Evolutionary conservation across 2,113 vertebrate genomes (phyloP), one percentile per base, ranked within the genome.

Genomic region (Rhynchomys soricoides): DNA sequence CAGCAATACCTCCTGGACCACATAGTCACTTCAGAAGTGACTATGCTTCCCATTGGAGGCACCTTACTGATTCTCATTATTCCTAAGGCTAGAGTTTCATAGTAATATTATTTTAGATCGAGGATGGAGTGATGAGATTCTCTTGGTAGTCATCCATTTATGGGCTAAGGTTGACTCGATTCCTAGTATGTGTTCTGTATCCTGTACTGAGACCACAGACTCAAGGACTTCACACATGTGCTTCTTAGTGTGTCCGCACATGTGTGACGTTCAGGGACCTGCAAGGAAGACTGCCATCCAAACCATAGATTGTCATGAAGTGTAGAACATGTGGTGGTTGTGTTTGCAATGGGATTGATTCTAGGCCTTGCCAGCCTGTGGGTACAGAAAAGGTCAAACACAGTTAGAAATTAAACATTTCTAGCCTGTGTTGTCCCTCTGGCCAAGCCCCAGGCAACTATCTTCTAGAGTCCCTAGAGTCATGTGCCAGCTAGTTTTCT

Each of bases 331-430:
- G 26, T 0, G 1, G 13, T 50, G 75, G 37, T 59, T 92, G 86
- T 92, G 1, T 94, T 57, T 92, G 91, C 62, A 89, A 82, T 22
- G 10, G 19, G n/a, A 26, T 2, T 31, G 57, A 90, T 82, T 95
- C 75, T 31, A 91, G 75, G 55, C 70, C 10, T 74, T 0, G 0
- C 74, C 75, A 70, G 75, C 22, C 45, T 48, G 34, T 29, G 62
- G 93, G 75, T 75, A 85, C 43, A 93, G 37, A 21, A 48, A 89
- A 96, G 82, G 70, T 95, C 52, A 89, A 77, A 83, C 4, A 86
- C 21, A 34, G 15, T 62, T 66, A 22, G 79, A 95, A 92, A 71
- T 93, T 5, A 0, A 34, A 26, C 55, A 73, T 87, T 71, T 40
- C 71, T 2, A 43, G 55, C 75, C 52, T 10, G 7, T 5, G 12